These are phyloP conservation scores for Drosophila pegasa DNA, from an alignment of 2,888 invertebrate genomes.

Conservation along the genomic window DNA sequence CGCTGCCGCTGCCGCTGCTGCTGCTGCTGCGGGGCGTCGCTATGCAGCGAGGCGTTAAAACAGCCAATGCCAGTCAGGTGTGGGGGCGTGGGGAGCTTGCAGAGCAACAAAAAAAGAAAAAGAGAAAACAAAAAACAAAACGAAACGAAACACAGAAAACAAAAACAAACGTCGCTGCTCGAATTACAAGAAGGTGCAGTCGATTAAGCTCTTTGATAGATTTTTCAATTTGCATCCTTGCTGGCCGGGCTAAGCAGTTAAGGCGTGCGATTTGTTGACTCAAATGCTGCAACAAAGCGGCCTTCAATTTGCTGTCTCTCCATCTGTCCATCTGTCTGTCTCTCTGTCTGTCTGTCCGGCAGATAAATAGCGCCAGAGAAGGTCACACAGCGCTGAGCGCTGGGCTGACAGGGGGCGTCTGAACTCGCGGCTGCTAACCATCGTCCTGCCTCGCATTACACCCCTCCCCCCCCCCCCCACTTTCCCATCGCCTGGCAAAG, in stretches of 20 bases:
- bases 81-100: conserved; percentile 12
- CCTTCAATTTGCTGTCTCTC: conserved; percentile 41
- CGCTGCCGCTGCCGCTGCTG: conserved; percentile 3
- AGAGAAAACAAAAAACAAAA: background rate
- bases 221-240: conserved; percentile 59
- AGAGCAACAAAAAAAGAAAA: background rate
- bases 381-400: conserved; percentile 42
- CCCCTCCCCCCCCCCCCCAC: background rate
- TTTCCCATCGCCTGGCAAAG: background rate
- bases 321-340: no score
- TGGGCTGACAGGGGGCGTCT: conserved; percentile 26
- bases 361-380: conserved; percentile 52
- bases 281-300: conserved; percentile 28
- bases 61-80: conserved; percentile 34
- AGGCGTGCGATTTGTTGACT: conserved; percentile 48
- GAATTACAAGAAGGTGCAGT: conserved; percentile 21
- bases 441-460: background rate
- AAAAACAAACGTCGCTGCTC: conserved; percentile 11
- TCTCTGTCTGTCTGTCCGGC: conserved; percentile 19
- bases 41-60: conserved; percentile 71
- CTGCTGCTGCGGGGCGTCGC: conserved; percentile 25
- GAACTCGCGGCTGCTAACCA: conserved; percentile 11
- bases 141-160: conserved; percentile 5
- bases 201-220: conserved; percentile 61
- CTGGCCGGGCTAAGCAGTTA: conserved; percentile 44